Evolutionary conservation across 2,797 vertebrate genomes (phyloP).

Genomic region (Todus mexicanus): DNA sequence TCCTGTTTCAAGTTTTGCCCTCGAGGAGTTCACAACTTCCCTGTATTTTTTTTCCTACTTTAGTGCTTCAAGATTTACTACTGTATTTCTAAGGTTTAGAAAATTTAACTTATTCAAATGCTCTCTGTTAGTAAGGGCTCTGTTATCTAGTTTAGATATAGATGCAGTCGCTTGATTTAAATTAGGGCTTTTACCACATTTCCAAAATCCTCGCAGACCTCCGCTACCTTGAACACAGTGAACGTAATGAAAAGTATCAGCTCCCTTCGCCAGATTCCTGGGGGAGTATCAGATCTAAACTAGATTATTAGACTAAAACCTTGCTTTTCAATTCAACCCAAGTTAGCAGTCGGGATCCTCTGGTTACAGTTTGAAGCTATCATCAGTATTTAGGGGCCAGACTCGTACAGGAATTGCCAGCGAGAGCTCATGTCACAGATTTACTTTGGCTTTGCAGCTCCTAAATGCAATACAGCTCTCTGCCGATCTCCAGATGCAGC

Average conservation of each 20-base stretch:
- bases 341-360: not conserved
- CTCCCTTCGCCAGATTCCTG: not conserved
- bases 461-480: not conserved
- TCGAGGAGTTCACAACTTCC: not conserved
- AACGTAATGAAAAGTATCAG: not conserved
- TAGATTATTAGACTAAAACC: slow-evolving; percentile 17
- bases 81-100: not conserved
- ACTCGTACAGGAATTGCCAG: not conserved
- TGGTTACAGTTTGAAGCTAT: not conserved
- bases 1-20: not conserved
- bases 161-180: not conserved
- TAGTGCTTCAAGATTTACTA: not conserved
- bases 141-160: not conserved
- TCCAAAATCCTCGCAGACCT: not conserved
- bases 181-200: not conserved
- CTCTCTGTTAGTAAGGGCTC: not conserved
- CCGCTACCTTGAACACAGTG: not conserved
- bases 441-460: not conserved
- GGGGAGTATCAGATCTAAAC: slow-evolving; percentile 40
- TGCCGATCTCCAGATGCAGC: not conserved
- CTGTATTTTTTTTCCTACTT: not conserved
- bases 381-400: not conserved
- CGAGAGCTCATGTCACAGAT: not conserved
- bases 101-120: not conserved
- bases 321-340: slow-evolving; percentile 9